Conservation (phyloP, 2,113 vertebrate species). For the Nannospalax galili region DNA sequence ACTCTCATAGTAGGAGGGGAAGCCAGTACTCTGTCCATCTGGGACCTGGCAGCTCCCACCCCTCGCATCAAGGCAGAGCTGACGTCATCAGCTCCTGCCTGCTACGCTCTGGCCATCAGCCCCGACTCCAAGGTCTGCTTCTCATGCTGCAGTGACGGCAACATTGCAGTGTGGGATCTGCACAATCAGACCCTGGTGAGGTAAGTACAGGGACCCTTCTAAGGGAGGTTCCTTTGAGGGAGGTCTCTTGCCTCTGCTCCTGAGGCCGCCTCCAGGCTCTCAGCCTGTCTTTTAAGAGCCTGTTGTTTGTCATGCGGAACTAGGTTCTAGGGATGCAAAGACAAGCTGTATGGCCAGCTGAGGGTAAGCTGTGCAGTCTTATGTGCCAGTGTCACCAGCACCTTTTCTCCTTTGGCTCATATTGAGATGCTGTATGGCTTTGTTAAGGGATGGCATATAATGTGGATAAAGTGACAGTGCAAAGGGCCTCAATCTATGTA, state of each 20-base stretch:
- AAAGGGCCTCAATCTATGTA: neutral
- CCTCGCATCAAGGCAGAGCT: slow-evolving; percentile 99
- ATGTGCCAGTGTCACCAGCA: neutral
- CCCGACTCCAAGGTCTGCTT: slow-evolving; percentile 99
- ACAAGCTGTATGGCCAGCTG: neutral
- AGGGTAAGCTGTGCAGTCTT: neutral
- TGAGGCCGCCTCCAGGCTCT: neutral
- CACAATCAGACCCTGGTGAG: slow-evolving; percentile 99
- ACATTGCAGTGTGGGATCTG: slow-evolving; percentile 99
- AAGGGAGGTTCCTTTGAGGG: neutral
- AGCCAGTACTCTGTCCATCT: slow-evolving; percentile 98
- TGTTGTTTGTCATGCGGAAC: neutral
- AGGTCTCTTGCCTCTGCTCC: neutral
- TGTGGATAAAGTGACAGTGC: neutral
- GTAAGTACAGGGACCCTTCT: slow-evolving; percentile 83
- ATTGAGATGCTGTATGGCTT: neutral
- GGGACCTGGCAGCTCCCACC: slow-evolving; percentile 98
- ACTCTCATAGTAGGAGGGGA: slow-evolving; percentile 94
- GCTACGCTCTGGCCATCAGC: slow-evolving; percentile 99
- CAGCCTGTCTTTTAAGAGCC: too few species aligned
- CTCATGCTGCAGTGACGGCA: slow-evolving; percentile 99
- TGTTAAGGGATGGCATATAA: neutral
- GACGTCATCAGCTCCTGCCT: slow-evolving; percentile 98
- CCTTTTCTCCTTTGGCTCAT: neutral
- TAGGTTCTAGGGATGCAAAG: neutral